phyloP scores from a whole-genome alignment of 2,113 vertebrate species.

The Dicaeum eximium region DNA sequence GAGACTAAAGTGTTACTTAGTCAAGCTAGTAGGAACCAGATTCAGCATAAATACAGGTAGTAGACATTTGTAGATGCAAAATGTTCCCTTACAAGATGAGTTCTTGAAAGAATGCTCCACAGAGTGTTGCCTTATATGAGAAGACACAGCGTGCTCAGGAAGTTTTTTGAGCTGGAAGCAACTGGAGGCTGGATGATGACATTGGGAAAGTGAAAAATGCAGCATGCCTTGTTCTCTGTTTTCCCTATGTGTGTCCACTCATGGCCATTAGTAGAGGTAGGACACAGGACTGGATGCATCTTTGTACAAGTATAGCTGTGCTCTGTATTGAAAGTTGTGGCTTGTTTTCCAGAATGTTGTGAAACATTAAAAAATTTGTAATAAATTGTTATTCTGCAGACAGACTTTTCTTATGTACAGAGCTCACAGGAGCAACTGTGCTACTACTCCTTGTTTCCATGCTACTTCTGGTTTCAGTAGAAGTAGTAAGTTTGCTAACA shows the following conservation, averaged over 20 bases:
- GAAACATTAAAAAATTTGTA: background rate
- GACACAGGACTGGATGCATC: background rate
- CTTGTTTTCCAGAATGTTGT: background rate
- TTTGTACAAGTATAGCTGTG: background rate
- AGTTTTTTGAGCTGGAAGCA: background rate
- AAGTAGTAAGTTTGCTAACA: background rate
- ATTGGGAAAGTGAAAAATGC: background rate
- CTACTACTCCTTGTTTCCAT: background rate
- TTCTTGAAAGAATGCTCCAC: background rate
- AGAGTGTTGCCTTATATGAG: background rate
- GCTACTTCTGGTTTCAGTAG: background rate
- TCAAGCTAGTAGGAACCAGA: background rate
- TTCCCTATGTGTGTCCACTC: background rate
- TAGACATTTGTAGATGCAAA: background rate
- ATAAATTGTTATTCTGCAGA: background rate
- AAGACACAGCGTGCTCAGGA: background rate
- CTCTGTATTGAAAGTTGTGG: background rate
- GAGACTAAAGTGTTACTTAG: background rate
- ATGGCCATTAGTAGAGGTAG: background rate
- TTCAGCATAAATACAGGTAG: background rate
- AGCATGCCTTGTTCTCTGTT: background rate
- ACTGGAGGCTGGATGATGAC: background rate
- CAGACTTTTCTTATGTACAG: background rate
- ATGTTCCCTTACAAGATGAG: fast-evolving
- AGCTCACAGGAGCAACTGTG: background rate